Conservation (phyloP, 2,113 vertebrate genomes). For the Bubo blakistoni region DNA sequence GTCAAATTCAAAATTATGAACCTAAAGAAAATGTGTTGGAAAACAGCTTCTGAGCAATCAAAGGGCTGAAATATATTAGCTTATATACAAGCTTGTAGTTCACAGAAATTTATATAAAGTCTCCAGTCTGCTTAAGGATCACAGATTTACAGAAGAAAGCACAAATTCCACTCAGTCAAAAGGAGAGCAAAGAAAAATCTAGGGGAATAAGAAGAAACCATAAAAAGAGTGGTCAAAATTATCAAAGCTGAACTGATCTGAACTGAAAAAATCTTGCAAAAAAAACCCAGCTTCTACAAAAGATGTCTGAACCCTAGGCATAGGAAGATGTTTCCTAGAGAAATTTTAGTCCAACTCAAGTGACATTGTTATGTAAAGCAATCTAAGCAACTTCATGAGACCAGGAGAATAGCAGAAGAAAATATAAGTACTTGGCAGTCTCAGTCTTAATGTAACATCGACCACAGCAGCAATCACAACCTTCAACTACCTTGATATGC, state of each 20-base stretch:
- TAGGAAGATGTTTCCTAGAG: neutral
- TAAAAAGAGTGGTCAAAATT: constrained; percentile 18
- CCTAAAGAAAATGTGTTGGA: neutral
- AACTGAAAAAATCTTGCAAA: neutral
- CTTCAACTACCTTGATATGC: constrained; percentile 27
- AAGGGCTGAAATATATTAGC: neutral
- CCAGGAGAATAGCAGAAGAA: neutral
- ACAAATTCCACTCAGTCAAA: constrained; percentile 11
- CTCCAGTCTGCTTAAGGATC: neutral
- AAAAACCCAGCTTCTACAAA: neutral
- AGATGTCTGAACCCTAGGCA: neutral
- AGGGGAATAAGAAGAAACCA: neutral
- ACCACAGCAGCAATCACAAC: constrained; percentile 20
- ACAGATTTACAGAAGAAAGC: neutral
- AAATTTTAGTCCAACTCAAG: neutral
- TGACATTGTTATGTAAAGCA: neutral
- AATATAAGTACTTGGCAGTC: neutral
- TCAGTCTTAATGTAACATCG: neutral
- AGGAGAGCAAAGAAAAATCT: neutral
- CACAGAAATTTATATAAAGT: neutral
- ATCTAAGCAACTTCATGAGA: neutral
- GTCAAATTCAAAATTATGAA: neutral
- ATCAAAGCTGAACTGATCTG: constrained; percentile 8
- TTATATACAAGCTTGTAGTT: neutral
- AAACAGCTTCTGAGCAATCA: neutral